Conservation (phyloP, 2,797 vertebrate species). For the Sebastes miniatus region DNA sequence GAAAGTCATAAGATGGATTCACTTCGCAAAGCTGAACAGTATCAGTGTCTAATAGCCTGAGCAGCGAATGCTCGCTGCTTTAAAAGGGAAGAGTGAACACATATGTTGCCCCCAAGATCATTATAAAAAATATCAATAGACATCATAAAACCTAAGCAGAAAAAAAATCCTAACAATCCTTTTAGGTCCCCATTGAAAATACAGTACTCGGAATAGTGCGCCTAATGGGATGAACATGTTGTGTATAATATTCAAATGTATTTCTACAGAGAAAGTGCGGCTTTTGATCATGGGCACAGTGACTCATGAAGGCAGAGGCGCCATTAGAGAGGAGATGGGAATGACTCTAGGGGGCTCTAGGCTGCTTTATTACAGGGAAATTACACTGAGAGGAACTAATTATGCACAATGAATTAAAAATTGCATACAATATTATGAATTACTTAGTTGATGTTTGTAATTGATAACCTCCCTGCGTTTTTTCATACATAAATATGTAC, state of each 20-base stretch:
- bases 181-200: conserved; percentile 33
- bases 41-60: conserved; percentile 20
- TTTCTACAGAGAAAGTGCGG: conserved; percentile 19
- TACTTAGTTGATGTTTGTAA: conserved; percentile 1
- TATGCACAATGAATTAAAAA: conserved; percentile 17
- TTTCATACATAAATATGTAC: not conserved
- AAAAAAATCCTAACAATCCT: conserved; percentile 22
- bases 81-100: conserved; percentile 28
- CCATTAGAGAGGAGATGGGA: conserved; percentile 40
- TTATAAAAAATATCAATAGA: conserved; percentile 28
- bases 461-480: not conserved
- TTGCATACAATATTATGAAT: not conserved
- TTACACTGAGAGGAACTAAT: conserved; percentile 21
- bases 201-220: conserved; percentile 11
- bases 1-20: conserved; percentile 28
- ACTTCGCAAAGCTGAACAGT: conserved; percentile 4
- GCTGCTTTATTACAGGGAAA: conserved; percentile 36
- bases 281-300: conserved; percentile 54
- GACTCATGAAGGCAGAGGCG: conserved; percentile 30
- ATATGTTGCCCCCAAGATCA: conserved; percentile 23
- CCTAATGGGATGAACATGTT: conserved; percentile 42
- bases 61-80: conserved; percentile 19
- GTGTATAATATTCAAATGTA: conserved; percentile 29
- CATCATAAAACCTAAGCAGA: conserved; percentile 30
- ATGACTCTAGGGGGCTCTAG: conserved; percentile 13